Conservation (phyloP, 2,113 vertebrate genomes). For the Bufo bufo region DNA sequence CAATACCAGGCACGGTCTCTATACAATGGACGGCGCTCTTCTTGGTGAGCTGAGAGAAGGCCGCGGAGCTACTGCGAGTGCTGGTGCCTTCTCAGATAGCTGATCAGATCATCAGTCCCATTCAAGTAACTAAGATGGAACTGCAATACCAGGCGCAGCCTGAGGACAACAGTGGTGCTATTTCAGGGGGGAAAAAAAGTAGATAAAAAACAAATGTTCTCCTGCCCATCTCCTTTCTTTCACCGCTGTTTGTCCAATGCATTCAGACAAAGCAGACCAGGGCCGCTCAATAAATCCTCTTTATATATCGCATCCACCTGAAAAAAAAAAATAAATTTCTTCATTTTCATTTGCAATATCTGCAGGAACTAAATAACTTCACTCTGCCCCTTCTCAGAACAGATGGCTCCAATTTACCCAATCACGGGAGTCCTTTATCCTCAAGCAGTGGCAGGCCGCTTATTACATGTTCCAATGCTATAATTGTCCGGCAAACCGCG, state of each 20-base stretch:
- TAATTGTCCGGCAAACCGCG: conserved; percentile 13
- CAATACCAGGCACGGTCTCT: too few relatives aligned
- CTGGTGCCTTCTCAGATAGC: too few relatives aligned
- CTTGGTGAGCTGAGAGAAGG: too few relatives aligned
- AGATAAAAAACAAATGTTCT: background rate
- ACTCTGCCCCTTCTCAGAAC: conserved; percentile 60
- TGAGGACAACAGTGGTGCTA: background rate
- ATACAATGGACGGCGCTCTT: too few relatives aligned
- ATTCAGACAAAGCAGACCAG: background rate
- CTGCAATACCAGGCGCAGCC: too few relatives aligned
- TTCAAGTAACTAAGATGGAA: background rate
- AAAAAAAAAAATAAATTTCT: conserved; percentile 57
- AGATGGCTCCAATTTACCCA: conserved; percentile 55
- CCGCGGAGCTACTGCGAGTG: too few relatives aligned
- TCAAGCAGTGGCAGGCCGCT: conserved; percentile 53
- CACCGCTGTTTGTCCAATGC: too few relatives aligned
- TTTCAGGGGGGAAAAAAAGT: background rate
- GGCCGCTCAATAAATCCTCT: background rate
- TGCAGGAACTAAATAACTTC: conserved; percentile 66
- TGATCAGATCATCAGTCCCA: too few relatives aligned
- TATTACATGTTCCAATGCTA: conserved; percentile 43
- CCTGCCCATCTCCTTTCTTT: background rate
- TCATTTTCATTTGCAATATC: conserved; percentile 67
- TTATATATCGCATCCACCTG: background rate
- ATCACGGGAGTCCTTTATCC: conserved; percentile 56